Evolutionary conservation across 2,888 invertebrate species (phyloP), one percentile per base, ranked within the genome.

Genomic region (Brenthis ino): DNA sequence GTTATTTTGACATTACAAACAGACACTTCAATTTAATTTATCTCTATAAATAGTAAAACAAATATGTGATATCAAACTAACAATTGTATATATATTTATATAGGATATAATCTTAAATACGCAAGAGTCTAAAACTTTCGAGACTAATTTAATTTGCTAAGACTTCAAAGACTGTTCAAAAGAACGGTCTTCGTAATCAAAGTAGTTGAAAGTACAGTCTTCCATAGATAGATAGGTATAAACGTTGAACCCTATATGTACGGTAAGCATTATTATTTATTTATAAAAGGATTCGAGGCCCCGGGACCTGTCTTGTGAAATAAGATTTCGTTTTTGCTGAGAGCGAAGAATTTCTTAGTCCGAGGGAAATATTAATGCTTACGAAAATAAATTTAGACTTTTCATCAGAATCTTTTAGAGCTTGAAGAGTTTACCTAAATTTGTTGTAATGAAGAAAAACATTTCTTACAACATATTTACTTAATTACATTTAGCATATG

Each of bases 291-390:
- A 54, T 63, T 43, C 16, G 37, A 33, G 24, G 63, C 20, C 16
- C 43, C 37, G 43, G 11, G 53, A n/a, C 11, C 63, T 63, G 53
- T 63, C 53, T 54, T 14, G 53, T 5, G 53, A 63, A 63, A 63
- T 20, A 53, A 48, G 47, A 60, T 60, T 47, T 67, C 11, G 43
- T 53, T 53, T 55, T 33, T 14, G 12, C 28, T 58, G 20, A 67
- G 11, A 43, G 37, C 37, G 37, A 43, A 58, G 28, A 55, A 61
- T 47, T 55, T 53, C 13, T 63, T 5, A 43, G 14, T 37, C 53
- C 16, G 14, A 14, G 0, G 20, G 43, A 57, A 60, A 60, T 67
- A 58, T 65, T 53, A 48, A n/a, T 14, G 6, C 53, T 24, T n/a
- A 51, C 60, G 54, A 47, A 60, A 54, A 47, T 16, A 28, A 60